Evolutionary conservation across 2,888 invertebrate species (phyloP).

Genomic region (Sabatieria punctata): DNA sequence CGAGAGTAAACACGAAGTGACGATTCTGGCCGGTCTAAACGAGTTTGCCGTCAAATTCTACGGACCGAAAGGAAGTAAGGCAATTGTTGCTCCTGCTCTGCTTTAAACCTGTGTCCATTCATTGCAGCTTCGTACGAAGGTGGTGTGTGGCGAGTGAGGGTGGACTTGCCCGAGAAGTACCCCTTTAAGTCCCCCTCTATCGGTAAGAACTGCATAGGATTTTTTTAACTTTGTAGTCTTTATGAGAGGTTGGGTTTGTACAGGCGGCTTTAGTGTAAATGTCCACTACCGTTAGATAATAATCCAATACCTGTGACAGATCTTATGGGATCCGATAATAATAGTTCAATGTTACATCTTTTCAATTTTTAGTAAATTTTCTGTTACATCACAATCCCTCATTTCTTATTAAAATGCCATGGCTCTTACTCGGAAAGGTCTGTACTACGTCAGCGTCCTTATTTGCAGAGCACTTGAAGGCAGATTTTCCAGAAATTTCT

Average conservation of each 20-base stretch:
- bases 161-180: slow-evolving; percentile 96
- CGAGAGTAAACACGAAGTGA: slow-evolving; percentile 98
- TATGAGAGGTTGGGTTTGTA: slow-evolving; percentile 13
- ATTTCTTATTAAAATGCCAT: too few relatives aligned
- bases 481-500: too few relatives aligned
- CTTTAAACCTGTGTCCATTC: too few relatives aligned
- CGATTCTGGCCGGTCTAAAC: slow-evolving; percentile 88
- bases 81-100: too few relatives aligned
- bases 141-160: slow-evolving; percentile 97
- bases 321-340: too few relatives aligned
- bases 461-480: too few relatives aligned
- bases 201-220: slow-evolving; percentile 36
- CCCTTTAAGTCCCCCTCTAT: slow-evolving; percentile 99
- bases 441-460: too few relatives aligned
- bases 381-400: too few relatives aligned
- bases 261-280: too few relatives aligned
- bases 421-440: too few relatives aligned
- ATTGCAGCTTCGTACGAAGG: slow-evolving; percentile 86
- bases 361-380: slow-evolving; percentile 1
- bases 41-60: slow-evolving; percentile 99
- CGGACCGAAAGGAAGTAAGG: slow-evolving; percentile 76
- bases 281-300: too few relatives aligned
- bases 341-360: not conserved
- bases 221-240: not conserved
- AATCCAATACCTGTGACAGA: too few relatives aligned